phyloP scores from a whole-genome alignment of 2,888 invertebrate species.

The Hanleya hanleyi region DNA sequence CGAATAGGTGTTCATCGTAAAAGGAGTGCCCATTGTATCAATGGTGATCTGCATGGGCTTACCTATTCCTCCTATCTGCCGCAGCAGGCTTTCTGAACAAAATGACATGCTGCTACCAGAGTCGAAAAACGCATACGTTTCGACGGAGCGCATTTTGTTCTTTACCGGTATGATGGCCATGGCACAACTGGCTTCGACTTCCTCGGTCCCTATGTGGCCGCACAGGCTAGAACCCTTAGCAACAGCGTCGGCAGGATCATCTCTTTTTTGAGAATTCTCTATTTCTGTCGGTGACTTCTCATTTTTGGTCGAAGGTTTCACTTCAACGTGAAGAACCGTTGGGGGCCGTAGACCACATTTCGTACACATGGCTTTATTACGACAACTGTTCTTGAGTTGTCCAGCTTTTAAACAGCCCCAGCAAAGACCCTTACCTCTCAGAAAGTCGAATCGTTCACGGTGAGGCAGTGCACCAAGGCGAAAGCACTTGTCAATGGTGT shows the following conservation, averaged over 20 bases:
- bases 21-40: background rate
- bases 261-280: background rate
- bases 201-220: background rate
- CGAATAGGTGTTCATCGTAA: background rate
- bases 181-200: background rate
- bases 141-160: background rate
- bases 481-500: background rate
- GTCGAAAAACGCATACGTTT: background rate
- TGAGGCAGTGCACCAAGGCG: background rate
- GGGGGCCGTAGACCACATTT: background rate
- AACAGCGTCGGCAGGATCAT: background rate
- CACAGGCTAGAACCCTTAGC: background rate
- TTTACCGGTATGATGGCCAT: background rate
- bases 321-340: background rate
- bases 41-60: background rate
- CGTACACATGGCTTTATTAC: background rate
- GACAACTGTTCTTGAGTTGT: background rate
- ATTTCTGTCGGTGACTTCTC: background rate
- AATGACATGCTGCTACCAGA: background rate
- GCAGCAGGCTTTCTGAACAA: background rate
- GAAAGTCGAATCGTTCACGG: background rate
- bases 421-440: background rate
- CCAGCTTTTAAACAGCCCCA: background rate
- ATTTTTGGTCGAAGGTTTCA: background rate
- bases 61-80: background rate